Evolutionary conservation across 2,888 invertebrate species (phyloP).

Genomic region (Cheilosia scutellata): DNA sequence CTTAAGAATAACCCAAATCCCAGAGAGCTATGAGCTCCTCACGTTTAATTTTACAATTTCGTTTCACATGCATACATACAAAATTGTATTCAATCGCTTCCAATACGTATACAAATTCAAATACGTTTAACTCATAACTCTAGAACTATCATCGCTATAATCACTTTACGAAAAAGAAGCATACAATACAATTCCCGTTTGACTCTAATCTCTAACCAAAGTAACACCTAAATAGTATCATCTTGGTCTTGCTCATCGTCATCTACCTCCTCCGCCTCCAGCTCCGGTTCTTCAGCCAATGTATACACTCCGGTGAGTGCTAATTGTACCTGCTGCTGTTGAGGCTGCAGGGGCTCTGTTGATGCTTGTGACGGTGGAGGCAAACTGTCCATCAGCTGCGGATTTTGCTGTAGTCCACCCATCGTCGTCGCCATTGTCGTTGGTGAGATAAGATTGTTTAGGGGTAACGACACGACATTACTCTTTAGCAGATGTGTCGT

Average conservation of each 20-base stretch:
- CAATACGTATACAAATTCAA: neutral
- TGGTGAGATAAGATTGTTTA: slow-evolving; percentile 76
- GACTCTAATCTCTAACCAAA: slow-evolving; percentile 14
- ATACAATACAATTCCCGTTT: slow-evolving; percentile 29
- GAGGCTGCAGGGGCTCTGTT: slow-evolving; percentile 72
- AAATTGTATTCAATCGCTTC: neutral
- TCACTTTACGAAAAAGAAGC: slow-evolving; percentile 15
- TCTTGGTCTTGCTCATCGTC: slow-evolving; percentile 75
- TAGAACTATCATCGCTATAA: slow-evolving; percentile 23
- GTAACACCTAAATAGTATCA: slow-evolving; percentile 78
- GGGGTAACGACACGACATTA: slow-evolving; percentile 75
- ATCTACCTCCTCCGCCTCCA: slow-evolving; percentile 84
- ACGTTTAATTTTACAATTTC: too few species aligned
- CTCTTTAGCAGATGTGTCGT: slow-evolving; percentile 76
- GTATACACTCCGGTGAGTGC: slow-evolving; percentile 86
- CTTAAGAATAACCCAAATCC: too few species aligned
- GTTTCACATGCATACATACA: neutral
- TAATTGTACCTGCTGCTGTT: slow-evolving; percentile 75
- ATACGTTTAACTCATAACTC: neutral
- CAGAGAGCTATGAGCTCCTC: too few species aligned
- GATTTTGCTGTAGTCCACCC: slow-evolving; percentile 77
- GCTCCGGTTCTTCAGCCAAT: slow-evolving; percentile 86
- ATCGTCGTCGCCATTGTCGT: slow-evolving; percentile 71
- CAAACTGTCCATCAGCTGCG: slow-evolving; percentile 79
- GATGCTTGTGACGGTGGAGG: slow-evolving; percentile 78